Conservation (phyloP, 1,140 invertebrate species). For the Drosophila gunungcola region DNA sequence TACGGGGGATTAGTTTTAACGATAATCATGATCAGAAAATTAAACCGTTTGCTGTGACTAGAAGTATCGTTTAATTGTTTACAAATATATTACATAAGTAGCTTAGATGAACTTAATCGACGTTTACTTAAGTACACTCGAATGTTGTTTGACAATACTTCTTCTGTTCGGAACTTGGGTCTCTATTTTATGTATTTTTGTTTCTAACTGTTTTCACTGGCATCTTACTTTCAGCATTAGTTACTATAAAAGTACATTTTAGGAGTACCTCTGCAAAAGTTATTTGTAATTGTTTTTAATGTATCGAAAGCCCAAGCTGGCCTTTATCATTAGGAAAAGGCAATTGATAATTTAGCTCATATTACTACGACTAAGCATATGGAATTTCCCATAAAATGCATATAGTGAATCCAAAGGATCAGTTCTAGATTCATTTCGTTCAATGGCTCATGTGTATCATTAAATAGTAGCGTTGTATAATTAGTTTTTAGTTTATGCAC, state of each 20-base stretch:
- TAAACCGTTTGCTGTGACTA: conserved; percentile 58
- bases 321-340: neutral
- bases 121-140: conserved; percentile 71
- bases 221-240: conserved; percentile 12
- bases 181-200: conserved; percentile 16
- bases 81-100: conserved; percentile 40
- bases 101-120: conserved; percentile 58
- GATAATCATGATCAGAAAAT: conserved; percentile 17
- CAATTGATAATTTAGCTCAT: conserved; percentile 9
- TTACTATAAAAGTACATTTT: neutral
- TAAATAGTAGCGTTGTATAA: conserved; percentile 14
- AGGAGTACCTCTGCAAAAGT: neutral
- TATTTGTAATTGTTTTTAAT: neutral
- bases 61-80: conserved; percentile 70
- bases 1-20: conserved; percentile 20
- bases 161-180: conserved; percentile 39
- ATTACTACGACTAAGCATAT: conserved; percentile 32
- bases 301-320: neutral
- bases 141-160: conserved; percentile 76
- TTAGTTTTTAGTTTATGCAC: conserved; percentile 64
- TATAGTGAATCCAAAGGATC: neutral
- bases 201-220: conserved; percentile 6
- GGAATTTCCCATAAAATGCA: conserved; percentile 12
- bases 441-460: conserved; percentile 10
- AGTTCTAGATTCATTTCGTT: conserved; percentile 10